Evolutionary conservation across 2,113 vertebrate species (phyloP), one percentile per base, ranked within the genome.

Genomic region (Desmodus rotundus): DNA sequence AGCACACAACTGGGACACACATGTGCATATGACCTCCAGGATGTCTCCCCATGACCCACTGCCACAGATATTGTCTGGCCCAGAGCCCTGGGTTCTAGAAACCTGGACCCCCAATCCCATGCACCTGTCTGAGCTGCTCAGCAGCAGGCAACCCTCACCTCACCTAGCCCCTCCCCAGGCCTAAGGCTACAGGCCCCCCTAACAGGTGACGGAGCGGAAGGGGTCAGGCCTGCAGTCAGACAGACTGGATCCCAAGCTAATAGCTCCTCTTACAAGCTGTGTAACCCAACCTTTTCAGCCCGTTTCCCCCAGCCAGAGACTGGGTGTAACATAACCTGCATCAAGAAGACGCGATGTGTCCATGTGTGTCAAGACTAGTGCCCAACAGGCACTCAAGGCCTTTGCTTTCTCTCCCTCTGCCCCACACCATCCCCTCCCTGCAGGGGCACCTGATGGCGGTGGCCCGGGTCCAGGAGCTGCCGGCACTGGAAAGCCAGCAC

Each of bases 211-310:
- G 4, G 20, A 73, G 45, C 14, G 3, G 22, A 54, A 73, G n/a
- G 17, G 50, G 65, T 31, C 68, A 63, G 74, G 38, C 7, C 33
- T 28, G 22, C 58, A 28, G 36, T 36, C 12, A 50, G 33, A 7
- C 26, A 72, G 41, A 50, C 56, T 26, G 38, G 54, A 61, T 38
- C 41, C n/a, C 78, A 63, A 77, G 74, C 65, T 36, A 67, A 78
- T 0, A 20, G 58, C 3, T 7, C n/a, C 33, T 58, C 82, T 38
- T 12, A 26, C 0, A 0, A 65, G 45, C 43, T 54, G 5, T 0
- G 26, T 6, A 50, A 33, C 10, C 65, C 20, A 45, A 20, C 24
- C 12, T 73, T 43, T 45, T 5, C 74, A 83, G 76, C 41, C 84
- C 10, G 26, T 33, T 50, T 87, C 65, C 52, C 52, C 83, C 28